Conservation (phyloP, 2,797 vertebrate genomes). For the Gymnoscopelus microlampas region DNA sequence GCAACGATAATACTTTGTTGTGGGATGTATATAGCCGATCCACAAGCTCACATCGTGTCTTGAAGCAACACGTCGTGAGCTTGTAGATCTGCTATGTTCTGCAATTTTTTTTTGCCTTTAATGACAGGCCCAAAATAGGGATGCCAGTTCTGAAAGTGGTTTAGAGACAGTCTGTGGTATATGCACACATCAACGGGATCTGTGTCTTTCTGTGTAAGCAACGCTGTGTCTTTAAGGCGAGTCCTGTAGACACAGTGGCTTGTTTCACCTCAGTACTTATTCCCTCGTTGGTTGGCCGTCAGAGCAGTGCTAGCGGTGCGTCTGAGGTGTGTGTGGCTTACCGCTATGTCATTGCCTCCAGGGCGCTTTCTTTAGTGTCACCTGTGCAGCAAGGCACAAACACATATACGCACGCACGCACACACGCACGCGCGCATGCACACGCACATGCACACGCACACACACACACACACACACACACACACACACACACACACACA, state of each 20-base stretch:
- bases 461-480: neutral
- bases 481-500: neutral
- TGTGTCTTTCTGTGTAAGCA: conserved; percentile 53
- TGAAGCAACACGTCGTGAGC: no score
- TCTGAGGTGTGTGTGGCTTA: conserved; percentile 79
- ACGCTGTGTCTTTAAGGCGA: conserved; percentile 43
- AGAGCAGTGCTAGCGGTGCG: conserved; percentile 57
- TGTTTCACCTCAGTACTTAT: conserved; percentile 45
- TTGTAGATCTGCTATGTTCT: no score
- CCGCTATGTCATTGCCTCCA: conserved; percentile 62
- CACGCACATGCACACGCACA: neutral
- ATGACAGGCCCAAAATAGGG: no score
- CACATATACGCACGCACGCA: neutral
- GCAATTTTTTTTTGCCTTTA: no score
- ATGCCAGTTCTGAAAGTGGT: no score
- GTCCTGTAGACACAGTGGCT: conserved; percentile 37
- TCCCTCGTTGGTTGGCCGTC: conserved; percentile 53
- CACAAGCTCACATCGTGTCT: no score
- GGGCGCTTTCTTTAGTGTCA: conserved; percentile 56
- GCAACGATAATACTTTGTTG: no score
- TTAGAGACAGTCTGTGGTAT: conserved; percentile 52
- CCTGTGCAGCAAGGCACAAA: conserved; percentile 32
- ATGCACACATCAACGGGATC: conserved; percentile 50
- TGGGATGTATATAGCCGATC: no score
- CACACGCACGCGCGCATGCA: neutral